Percentiles rank a stretch among this genome's conserved stretches.
Conservation (phyloP, 2,797 vertebrate species). For the Limnodromus scolopaceus region DNA sequence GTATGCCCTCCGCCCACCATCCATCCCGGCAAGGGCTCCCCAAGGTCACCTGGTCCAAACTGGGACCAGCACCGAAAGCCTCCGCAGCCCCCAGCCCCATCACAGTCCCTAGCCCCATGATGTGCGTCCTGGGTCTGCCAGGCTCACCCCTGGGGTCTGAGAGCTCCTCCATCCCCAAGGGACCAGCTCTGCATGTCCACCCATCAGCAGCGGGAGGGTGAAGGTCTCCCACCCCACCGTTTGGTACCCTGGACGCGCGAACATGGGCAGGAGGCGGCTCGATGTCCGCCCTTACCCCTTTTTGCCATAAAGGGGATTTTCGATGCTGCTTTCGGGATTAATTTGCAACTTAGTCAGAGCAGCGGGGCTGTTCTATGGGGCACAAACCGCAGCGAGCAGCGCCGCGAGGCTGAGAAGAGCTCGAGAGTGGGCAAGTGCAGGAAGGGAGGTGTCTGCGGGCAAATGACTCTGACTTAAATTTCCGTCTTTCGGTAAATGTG, state of each 20-base stretch:
- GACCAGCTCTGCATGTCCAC: background rate
- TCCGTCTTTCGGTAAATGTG: background rate
- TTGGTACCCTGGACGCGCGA: background rate
- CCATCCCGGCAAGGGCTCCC: background rate
- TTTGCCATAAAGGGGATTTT: background rate
- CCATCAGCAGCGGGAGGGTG: background rate
- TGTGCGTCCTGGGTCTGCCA: rapidly evolving
- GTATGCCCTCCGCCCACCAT: background rate
- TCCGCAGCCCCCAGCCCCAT: background rate
- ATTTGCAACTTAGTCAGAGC: background rate
- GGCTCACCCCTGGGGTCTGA: background rate
- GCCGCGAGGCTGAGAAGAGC: background rate
- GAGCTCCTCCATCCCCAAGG: background rate
- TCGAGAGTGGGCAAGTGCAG: background rate
- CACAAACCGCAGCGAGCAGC: background rate
- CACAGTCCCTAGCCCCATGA: rapidly evolving
- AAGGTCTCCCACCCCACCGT: background rate
- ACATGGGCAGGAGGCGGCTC: rapidly evolving
- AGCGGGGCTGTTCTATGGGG: background rate
- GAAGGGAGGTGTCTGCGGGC: constrained; percentile 1
- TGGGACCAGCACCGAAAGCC: background rate
- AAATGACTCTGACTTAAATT: background rate
- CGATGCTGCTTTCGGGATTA: background rate
- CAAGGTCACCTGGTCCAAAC: constrained; percentile 29
- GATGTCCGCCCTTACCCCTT: background rate